Evolutionary conservation across 2,113 vertebrate species (phyloP), one percentile per base, ranked within the genome.

Genomic region (Patagioenas fasciata): DNA sequence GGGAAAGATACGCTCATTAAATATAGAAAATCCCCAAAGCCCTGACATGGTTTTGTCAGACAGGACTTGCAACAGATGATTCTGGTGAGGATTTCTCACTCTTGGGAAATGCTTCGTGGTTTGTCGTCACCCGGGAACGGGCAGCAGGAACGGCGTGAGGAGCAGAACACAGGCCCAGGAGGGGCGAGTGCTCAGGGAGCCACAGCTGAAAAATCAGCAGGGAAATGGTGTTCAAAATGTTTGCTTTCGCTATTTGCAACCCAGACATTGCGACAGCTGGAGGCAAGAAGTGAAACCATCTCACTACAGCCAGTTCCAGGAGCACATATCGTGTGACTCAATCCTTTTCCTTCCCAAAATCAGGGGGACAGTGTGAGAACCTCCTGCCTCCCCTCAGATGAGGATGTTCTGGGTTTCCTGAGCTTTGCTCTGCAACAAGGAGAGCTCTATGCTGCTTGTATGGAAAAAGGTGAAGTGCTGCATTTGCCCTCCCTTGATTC

Each of bases 21-120:
- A 96, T 95, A 96, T 94, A 95, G 94, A 91, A 96, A 89, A 86
- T 91, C 73, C 88, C 93, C 62, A 62, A 95, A 91, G 94, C 77
- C 92, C 84, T 92, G 85, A 94, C 95, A 94, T 0, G 64, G 58
- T 94, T 96, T 97, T 94, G 95, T 96, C 96, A 96, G 92, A 75
- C 90, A 91, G 82, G 91, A 91, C 79, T 95, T 88, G 90, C 87
- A 91, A 85, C 94, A 92, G 93, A 95, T 92, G 88, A 95, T 92
- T 89, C 92, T 83, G 79, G 80, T 79, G 91, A 94, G 91, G 86
- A 84, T 96, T 96, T 94, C 91, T 94, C 53, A 73, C 94, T 92
- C 91, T 79, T 90, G 95, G 92, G 95, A 90, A 93, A 67, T 3
- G 85, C 85, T 95, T 96, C 3, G 1, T 21, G 0, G 80, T 96